These are phyloP conservation scores for Caenorhabditis inopinata DNA, from an alignment of 1,140 invertebrate species.

Conservation along the genomic window DNA sequence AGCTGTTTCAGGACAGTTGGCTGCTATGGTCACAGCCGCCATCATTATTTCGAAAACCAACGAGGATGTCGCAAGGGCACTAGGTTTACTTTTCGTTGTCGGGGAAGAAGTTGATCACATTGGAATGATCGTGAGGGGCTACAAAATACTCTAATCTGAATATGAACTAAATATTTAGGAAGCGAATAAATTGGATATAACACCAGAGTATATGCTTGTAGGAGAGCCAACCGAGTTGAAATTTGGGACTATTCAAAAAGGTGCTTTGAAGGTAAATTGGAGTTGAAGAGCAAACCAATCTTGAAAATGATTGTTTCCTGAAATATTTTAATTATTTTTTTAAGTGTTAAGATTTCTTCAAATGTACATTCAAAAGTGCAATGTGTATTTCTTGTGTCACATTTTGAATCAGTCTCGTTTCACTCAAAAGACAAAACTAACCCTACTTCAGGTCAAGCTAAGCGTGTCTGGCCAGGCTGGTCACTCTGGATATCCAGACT, in stretches of 20 bases:
- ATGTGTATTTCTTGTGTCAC: too few relatives aligned
- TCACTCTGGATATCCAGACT: slow-evolving; percentile 56
- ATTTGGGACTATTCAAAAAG: slow-evolving; percentile 56
- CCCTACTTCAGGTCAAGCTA: slow-evolving; percentile 42
- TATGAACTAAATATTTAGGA: slow-evolving; percentile 37
- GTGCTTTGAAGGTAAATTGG: slow-evolving; percentile 53
- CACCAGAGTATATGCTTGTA: slow-evolving; percentile 54
- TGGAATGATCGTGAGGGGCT: slow-evolving; percentile 54
- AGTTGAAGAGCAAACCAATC: background rate
- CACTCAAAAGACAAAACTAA: too few relatives aligned
- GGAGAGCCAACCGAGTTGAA: slow-evolving; percentile 58
- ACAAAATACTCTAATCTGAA: background rate
- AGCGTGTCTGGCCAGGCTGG: slow-evolving; percentile 50
- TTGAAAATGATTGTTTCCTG: too few relatives aligned
- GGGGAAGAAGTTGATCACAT: slow-evolving; percentile 61
- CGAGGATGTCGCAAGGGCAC: slow-evolving; percentile 48
- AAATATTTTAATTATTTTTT: too few relatives aligned
- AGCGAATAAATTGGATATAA: slow-evolving; percentile 17
- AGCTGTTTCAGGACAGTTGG: slow-evolving; percentile 51
- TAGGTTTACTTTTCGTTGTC: slow-evolving; percentile 57
- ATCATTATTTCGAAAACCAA: slow-evolving; percentile 38
- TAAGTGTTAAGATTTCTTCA: too few relatives aligned
- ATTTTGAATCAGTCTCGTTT: too few relatives aligned
- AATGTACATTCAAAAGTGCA: too few relatives aligned
- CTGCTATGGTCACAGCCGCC: slow-evolving; percentile 56